Evolutionary conservation across 2,888 invertebrate species (phyloP), one percentile per base, ranked within the genome.

Genomic region (Rotaria socialis): DNA sequence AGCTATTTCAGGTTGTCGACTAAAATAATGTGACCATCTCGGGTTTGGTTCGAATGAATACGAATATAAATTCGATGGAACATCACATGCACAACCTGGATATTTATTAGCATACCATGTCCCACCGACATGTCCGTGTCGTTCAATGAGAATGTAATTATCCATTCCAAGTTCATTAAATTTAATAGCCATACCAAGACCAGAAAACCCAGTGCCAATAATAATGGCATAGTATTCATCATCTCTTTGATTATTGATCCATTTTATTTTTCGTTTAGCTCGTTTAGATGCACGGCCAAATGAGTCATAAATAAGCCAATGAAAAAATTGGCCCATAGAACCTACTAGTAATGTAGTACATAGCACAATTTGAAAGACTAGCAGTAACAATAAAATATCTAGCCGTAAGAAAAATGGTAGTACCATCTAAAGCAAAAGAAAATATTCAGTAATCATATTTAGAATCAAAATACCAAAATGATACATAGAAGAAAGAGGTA

Each of bases 51-150:
- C 75, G 19, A 75, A 75, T 75, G 75, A 75, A 41, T 16, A 75
- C n/a, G 75, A 75, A 43, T 75, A 75, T 2, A 75, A 24, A 75
- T 75, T 75, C 2, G 75, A 80, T 80, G 75, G 75, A 47, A 80
- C 75, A 80, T 80, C 75, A n/a, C 75, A 80, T 41, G 75, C 75
- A 80, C 75, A 80, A 24, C 75, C 75, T 43, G 67, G 67, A 67
- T 67, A 67, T 67, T 67, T 10, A 35, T 67, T 67, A 2, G 35
- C 67, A 67, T 67, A 67, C 67, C 67, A 67, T 35, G 67, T 67
- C 1, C 67, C 67, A 35, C 67, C 67, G 0, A 80, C 75, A 80
- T 47, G 41, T 19, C 24, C 41, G 24, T 47, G 75, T 0, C 75
- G 41, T 47, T 80, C 75, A 14, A 80, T 11, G 2, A 80, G 16